Conservation (phyloP, 2,888 invertebrate genomes). For the Eupithecia abbreviata region DNA sequence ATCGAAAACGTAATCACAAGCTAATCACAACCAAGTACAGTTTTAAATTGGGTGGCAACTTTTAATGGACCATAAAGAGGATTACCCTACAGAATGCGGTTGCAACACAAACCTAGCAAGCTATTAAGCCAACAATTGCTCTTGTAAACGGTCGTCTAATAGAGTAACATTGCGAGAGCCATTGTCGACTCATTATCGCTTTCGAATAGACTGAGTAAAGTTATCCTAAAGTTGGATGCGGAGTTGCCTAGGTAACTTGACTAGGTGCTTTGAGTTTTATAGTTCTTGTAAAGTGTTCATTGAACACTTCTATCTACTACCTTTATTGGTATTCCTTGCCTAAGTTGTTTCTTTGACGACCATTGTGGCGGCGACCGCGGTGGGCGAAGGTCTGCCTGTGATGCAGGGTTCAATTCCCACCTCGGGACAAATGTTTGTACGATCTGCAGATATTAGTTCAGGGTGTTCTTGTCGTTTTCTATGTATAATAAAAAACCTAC, state of each 20-base stretch:
- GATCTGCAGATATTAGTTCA: too few relatives aligned
- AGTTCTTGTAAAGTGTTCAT: constrained; percentile 27
- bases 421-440: too few relatives aligned
- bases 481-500: too few relatives aligned
- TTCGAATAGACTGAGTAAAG: constrained; percentile 43
- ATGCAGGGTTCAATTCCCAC: too few relatives aligned
- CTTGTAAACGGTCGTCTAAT: constrained; percentile 46
- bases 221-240: constrained; percentile 19
- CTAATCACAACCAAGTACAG: constrained; percentile 1
- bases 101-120: constrained; percentile 42
- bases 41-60: constrained; percentile 9
- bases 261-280: constrained; percentile 29
- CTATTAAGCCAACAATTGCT: constrained; percentile 45
- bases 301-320: constrained; percentile 18
- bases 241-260: constrained; percentile 18
- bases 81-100: constrained; percentile 42
- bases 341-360: too few relatives aligned
- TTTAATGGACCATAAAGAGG: constrained; percentile 22
- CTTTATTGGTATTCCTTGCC: not conserved
- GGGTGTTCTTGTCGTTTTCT: too few relatives aligned
- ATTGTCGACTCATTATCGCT: constrained; percentile 51
- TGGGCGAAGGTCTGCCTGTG: too few relatives aligned
- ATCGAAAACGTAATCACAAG: not conserved
- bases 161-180: constrained; percentile 44
- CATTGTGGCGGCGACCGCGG: too few relatives aligned